Evolutionary conservation across 2,888 invertebrate genomes (phyloP), one percentile per base, ranked within the genome.

Genomic region (Drosophila neutralis): DNA sequence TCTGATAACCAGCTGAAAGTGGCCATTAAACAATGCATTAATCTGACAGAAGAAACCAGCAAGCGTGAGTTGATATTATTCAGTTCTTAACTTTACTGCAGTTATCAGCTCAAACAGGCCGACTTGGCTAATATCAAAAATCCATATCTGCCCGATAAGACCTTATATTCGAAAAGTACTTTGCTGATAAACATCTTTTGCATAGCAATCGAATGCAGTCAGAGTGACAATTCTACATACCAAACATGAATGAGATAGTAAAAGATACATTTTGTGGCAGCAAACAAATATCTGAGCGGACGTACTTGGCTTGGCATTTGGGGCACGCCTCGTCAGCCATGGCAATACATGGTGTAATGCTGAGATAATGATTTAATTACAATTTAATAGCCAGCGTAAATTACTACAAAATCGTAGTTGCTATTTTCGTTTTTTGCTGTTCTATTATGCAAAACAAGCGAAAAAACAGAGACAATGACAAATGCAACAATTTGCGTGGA

Each of bases 291-390:
- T 76, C 71, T 79, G 69, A 63, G 76, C 80, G 77, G 83, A 85
- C 82, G 85, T 77, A 77, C 69, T 69, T 71, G 76, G 69, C 74
- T 61, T 70, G 76, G 73, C 76, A 73, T 79, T 60, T 36, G 36
- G 35, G 64, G 69, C 74, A 73, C 73, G 73, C 76, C 80, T 31
- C 33, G 54, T 31, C 52, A 42, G 33, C 45, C 48, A 33, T n/a
- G 35, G 59, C 59, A 60, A 45, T 38, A 33, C 33, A 33, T 58
- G 60, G 66, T 40, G 49, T 56, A 64, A 38, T 27, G 57, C 60
- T 80, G 69, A 77, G 78, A 81, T 88, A 85, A 86, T 87, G 79
- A 83, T 81, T 83, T 83, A 88, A 87, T 85, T 85, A 75, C 86
- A 80, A 70, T 76, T 78, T 80, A 84, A 85, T 85, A 69, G 45